Percentiles rank a stretch among this genome's conserved stretches.
Evolutionary conservation across 92 coral and sea anemone genomes (phyloP).

Genomic region (Ricordea florida): DNA sequence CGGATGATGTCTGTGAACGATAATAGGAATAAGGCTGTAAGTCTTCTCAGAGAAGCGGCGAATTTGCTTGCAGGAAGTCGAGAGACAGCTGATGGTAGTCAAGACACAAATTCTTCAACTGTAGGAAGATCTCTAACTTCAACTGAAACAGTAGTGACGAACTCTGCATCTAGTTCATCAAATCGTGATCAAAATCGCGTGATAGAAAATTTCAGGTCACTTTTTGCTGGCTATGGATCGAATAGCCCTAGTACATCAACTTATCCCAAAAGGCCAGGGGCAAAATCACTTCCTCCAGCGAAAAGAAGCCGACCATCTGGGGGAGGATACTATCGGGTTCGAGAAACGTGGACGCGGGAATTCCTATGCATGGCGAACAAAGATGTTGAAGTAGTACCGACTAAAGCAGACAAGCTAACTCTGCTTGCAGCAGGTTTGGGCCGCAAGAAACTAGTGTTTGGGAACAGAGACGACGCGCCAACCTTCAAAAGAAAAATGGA

Average conservation of each 20-base stretch:
- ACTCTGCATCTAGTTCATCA: background rate
- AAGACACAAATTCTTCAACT: conserved; percentile 11
- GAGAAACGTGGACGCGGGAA: conserved; percentile 63
- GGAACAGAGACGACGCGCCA: conserved; percentile 23
- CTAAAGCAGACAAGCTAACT: conserved; percentile 32
- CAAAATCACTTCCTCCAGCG: conserved; percentile 17
- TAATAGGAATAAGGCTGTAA: conserved; percentile 6
- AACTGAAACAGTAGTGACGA: conserved; percentile 13
- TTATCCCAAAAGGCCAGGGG: background rate
- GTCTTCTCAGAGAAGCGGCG: conserved; percentile 20
- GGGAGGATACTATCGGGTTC: conserved; percentile 11
- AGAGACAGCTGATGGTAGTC: conserved; percentile 8
- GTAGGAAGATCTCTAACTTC: background rate
- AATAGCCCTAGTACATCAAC: conserved; percentile 1
- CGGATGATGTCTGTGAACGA: conserved; percentile 9
- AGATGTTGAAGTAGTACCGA: conserved; percentile 22
- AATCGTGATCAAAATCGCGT: conserved; percentile 10
- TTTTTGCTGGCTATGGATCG: conserved; percentile 17
- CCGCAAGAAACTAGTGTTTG: conserved; percentile 44
- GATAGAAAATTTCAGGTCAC: conserved; percentile 11
- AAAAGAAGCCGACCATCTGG: conserved; percentile 21
- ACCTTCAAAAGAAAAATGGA: conserved; percentile 23
- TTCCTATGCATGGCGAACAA: conserved; percentile 38
- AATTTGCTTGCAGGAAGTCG: conserved; percentile 10
- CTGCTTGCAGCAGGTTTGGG: conserved; percentile 49